Percentiles rank a stretch among this genome's conserved stretches.
Evolutionary conservation across 2,113 vertebrate genomes (phyloP).

Genomic region (Rhegmatorhina hoffmannsi): DNA sequence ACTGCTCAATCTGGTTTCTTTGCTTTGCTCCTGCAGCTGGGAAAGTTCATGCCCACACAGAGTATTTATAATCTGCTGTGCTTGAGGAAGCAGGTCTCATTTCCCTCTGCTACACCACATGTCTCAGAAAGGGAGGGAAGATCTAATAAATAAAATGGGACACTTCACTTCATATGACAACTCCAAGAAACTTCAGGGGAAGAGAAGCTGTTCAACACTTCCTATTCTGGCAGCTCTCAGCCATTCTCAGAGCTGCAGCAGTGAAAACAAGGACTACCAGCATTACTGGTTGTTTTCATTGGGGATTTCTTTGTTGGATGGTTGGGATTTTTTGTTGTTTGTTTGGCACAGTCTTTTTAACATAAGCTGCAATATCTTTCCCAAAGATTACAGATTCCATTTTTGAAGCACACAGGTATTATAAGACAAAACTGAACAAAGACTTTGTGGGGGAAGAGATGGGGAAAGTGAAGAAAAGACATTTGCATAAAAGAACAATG

Average conservation of each 20-base stretch:
- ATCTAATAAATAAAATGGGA: not conserved
- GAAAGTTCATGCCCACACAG: not conserved
- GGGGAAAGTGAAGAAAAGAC: not conserved
- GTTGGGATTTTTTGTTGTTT: not conserved
- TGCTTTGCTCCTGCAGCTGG: not conserved
- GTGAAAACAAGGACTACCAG: not conserved
- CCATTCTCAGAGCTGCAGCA: not conserved
- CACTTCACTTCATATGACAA: not conserved
- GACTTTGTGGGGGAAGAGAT: not conserved
- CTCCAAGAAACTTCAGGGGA: not conserved
- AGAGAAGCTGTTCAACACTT: not conserved
- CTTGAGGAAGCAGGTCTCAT: not conserved
- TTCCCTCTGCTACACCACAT: not conserved
- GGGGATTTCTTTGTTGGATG: not conserved
- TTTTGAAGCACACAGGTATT: not conserved
- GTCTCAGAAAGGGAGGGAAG: not conserved
- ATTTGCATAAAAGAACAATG: not conserved
- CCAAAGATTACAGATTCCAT: not conserved
- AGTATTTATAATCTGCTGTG: not conserved
- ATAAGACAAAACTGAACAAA: not conserved
- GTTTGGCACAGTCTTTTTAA: not conserved
- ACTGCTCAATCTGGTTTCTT: not conserved
- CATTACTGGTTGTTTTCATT: not conserved
- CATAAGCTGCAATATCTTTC: not conserved
- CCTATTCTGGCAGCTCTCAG: not conserved